Evolutionary conservation across 2,888 invertebrate genomes (phyloP).

Genomic region (Celastrina argiolus): DNA sequence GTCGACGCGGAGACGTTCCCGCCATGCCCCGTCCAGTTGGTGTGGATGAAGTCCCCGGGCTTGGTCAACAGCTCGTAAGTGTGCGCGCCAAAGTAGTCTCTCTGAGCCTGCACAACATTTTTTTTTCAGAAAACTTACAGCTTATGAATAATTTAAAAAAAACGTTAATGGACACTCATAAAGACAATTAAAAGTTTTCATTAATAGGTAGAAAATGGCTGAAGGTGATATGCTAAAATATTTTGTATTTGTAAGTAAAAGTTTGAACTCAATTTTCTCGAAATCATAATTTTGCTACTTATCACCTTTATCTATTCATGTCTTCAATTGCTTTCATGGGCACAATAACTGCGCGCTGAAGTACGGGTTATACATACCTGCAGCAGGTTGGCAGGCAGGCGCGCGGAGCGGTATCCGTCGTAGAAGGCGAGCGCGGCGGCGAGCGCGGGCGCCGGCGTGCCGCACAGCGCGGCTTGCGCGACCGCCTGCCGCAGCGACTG

Average conservation of each 20-base stretch:
- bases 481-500: constrained; percentile 92
- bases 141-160: too few species aligned
- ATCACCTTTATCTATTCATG: too few species aligned
- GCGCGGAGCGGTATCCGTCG: constrained; percentile 93
- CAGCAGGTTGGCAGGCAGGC: constrained; percentile 95
- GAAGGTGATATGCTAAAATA: too few species aligned
- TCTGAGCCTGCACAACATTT: constrained; percentile 92
- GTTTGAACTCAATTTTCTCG: too few species aligned
- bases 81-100: constrained; percentile 99
- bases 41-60: constrained; percentile 95
- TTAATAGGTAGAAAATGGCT: too few species aligned
- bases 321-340: too few species aligned
- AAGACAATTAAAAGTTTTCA: too few species aligned
- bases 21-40: constrained; percentile 99
- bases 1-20: constrained; percentile 97
- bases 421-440: constrained; percentile 97
- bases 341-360: too few species aligned
- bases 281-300: too few species aligned
- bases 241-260: too few species aligned
- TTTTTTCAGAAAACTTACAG: too few species aligned
- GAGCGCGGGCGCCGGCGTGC: constrained; percentile 96
- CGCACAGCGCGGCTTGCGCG: constrained; percentile 81
- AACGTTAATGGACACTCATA: too few species aligned
- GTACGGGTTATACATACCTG: constrained; percentile 77
- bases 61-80: constrained; percentile 93